These are phyloP conservation scores for Hycleus cichorii DNA, from an alignment of 1,140 invertebrate genomes.

Conservation along the genomic window DNA sequence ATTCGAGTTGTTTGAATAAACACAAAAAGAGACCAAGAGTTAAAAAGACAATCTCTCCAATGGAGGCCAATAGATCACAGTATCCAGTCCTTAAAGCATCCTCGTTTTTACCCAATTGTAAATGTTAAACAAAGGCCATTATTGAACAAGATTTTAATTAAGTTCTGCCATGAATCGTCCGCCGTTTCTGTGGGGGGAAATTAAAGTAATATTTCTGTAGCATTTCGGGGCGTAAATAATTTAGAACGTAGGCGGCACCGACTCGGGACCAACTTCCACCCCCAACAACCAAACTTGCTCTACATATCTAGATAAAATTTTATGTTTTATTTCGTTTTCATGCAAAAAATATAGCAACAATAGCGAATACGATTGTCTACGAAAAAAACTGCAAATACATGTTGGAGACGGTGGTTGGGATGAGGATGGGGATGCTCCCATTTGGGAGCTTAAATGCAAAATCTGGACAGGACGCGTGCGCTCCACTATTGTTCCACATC, in stretches of 20 bases:
- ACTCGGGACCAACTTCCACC: conserved; percentile 1
- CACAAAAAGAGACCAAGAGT: no score
- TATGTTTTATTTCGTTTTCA: no score
- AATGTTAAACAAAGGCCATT: not conserved
- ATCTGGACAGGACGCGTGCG: not conserved
- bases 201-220: conserved; percentile 6
- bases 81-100: no score
- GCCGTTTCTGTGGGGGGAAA: conserved; percentile 1
- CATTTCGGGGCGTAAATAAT: conserved; percentile 16
- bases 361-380: no score
- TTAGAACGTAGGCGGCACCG: conserved; percentile 13
- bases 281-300: not conserved
- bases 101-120: not conserved
- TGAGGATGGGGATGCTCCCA: no score
- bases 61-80: no score
- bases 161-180: not conserved
- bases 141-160: conserved; percentile 8
- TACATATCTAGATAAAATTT: no score
- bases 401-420: no score
- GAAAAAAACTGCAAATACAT: no score
- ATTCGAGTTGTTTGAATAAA: no score
- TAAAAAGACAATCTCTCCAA: no score
- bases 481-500: conserved; percentile 7
- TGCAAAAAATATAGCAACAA: no score
- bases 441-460: not conserved